Evolutionary conservation across 2,797 vertebrate genomes (phyloP).

Genomic region (Cossypha dichroa): DNA sequence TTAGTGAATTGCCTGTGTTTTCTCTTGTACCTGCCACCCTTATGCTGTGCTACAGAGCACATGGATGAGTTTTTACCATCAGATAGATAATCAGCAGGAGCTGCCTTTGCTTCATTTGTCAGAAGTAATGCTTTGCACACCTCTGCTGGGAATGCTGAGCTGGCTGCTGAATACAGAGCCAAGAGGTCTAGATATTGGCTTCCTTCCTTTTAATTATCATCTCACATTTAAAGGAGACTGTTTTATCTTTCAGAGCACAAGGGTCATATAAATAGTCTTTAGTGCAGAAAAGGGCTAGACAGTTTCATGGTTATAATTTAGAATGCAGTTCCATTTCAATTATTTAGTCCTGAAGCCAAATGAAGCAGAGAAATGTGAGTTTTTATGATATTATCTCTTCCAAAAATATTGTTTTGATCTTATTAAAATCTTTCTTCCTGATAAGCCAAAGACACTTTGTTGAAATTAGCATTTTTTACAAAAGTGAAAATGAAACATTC

Average conservation of each 20-base stretch:
- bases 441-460: background rate
- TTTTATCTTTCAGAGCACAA: slow-evolving; percentile 28
- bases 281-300: slow-evolving; percentile 25
- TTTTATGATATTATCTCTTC: slow-evolving; percentile 14
- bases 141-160: slow-evolving; percentile 43
- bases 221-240: slow-evolving; percentile 9
- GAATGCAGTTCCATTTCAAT: slow-evolving; percentile 20
- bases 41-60: background rate
- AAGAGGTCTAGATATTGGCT: slow-evolving; percentile 3
- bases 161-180: slow-evolving; percentile 24
- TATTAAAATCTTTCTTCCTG: background rate
- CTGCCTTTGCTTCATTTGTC: background rate
- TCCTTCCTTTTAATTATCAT: slow-evolving; percentile 55
- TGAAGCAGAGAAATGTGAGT: slow-evolving; percentile 8
- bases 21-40: background rate
- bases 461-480: background rate
- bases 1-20: background rate
- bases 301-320: slow-evolving; percentile 52
- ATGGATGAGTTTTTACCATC: background rate
- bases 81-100: background rate
- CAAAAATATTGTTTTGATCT: slow-evolving; percentile 31
- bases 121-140: background rate
- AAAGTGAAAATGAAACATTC: background rate
- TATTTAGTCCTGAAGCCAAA: slow-evolving; percentile 43
- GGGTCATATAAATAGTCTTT: slow-evolving; percentile 54